Percentiles rank a stretch among this genome's conserved stretches.
Evolutionary conservation across 2,797 vertebrate genomes (phyloP).

Genomic region (Sebastes matsubarae): DNA sequence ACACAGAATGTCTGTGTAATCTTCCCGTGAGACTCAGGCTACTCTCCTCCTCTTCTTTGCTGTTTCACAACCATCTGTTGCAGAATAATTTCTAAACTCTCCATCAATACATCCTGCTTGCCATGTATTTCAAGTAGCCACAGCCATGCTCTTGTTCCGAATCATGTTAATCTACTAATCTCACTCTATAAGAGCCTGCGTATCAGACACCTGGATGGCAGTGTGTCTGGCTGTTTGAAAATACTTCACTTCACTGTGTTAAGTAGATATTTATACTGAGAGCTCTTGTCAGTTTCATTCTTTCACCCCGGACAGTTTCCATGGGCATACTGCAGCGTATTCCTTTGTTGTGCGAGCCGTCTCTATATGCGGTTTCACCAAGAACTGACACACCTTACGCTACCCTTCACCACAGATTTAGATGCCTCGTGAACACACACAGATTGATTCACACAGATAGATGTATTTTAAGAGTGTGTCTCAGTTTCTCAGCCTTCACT

Average conservation of each 20-base stretch:
- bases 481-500: conserved; percentile 34
- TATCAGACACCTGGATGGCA: background rate
- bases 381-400: conserved; percentile 26
- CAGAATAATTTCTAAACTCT: background rate
- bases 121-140: conserved; percentile 35
- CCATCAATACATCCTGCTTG: background rate
- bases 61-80: conserved; percentile 29
- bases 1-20: too few relatives aligned
- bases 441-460: conserved; percentile 14
- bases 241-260: background rate
- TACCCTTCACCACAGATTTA: conserved; percentile 36
- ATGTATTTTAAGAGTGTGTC: conserved; percentile 26
- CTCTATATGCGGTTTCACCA: conserved; percentile 18
- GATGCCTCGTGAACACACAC: conserved; percentile 4
- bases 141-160: conserved; percentile 17
- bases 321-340: background rate
- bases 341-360: conserved; percentile 11
- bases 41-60: background rate
- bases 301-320: conserved; percentile 15
- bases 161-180: conserved; percentile 11
- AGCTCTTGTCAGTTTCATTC: conserved; percentile 5
- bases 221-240: background rate
- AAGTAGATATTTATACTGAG: conserved; percentile 16
- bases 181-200: background rate
- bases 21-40: background rate